Percentiles rank a stretch among this genome's conserved stretches.
Conservation (phyloP, 2,888 invertebrate genomes). For the Euzophera pinguis region DNA sequence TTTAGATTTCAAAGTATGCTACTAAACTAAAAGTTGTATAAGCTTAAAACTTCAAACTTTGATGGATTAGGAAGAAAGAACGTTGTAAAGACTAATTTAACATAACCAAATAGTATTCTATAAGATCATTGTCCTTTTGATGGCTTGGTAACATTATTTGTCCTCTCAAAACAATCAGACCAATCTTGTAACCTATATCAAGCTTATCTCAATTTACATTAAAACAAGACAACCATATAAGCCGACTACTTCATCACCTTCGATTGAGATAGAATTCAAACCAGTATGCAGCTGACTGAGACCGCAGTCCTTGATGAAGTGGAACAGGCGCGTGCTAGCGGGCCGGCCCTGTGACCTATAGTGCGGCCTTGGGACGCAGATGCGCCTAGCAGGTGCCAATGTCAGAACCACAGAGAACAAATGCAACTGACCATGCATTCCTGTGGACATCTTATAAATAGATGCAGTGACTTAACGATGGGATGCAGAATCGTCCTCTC, state of each 20-base stretch:
- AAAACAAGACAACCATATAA: neutral
- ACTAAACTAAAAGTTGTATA: too few relatives aligned
- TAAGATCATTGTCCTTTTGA: too few relatives aligned
- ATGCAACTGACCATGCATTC: slow-evolving; percentile 11
- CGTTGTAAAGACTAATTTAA: too few relatives aligned
- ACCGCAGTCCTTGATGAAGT: slow-evolving; percentile 51
- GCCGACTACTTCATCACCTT: neutral
- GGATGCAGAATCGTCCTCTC: neutral
- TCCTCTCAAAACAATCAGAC: too few relatives aligned
- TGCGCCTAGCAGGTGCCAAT: slow-evolving; percentile 32
- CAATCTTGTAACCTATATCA: too few relatives aligned
- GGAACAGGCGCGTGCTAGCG: slow-evolving; percentile 44
- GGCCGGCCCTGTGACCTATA: slow-evolving; percentile 73
- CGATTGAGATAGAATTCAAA: neutral
- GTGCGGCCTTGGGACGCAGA: slow-evolving; percentile 52
- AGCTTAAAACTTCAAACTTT: too few relatives aligned
- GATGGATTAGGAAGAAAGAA: too few relatives aligned
- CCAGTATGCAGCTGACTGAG: slow-evolving; percentile 16
- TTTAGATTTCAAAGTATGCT: too few relatives aligned
- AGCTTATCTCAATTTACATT: too few relatives aligned
- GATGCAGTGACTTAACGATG: neutral
- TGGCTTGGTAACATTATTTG: too few relatives aligned
- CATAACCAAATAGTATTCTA: too few relatives aligned
- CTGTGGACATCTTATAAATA: slow-evolving; percentile 2
- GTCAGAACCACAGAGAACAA: slow-evolving; percentile 16